A percentile compares a stretch with the other conserved stretches of the same genome.
phyloP scores from a whole-genome alignment of 2,113 vertebrate genomes.

The Anthoscopus minutus region DNA sequence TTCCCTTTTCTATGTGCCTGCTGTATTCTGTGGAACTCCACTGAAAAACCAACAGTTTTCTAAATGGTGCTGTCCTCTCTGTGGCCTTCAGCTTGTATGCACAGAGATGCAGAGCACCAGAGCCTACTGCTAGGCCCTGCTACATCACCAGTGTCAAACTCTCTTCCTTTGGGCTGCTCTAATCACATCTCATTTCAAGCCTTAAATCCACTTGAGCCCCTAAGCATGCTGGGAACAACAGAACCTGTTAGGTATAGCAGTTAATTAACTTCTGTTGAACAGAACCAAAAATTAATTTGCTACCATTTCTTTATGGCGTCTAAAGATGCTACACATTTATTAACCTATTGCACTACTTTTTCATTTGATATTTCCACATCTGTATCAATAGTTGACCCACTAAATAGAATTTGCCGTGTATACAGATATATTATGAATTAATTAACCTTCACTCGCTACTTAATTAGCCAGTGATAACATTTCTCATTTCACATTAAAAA shows the following conservation, averaged over 20 bases:
- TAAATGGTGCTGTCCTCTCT: neutral
- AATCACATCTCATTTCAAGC: neutral
- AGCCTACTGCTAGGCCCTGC: neutral
- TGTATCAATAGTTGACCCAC: neutral
- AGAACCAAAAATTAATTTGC: neutral
- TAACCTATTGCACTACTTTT: neutral
- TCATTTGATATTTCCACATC: slow-evolving; percentile 24
- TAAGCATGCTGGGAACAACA: neutral
- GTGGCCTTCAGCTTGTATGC: neutral
- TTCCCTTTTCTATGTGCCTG: accelerated
- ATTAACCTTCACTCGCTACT: neutral
- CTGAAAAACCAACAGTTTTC: neutral
- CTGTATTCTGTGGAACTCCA: neutral
- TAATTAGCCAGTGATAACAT: neutral
- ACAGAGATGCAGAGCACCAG: neutral
- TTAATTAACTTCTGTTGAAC: neutral
- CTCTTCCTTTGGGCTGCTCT: neutral
- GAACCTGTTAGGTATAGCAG: neutral
- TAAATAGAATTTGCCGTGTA: neutral
- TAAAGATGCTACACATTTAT: neutral
- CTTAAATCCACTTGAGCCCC: neutral
- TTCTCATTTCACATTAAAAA: neutral
- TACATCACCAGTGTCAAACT: neutral
- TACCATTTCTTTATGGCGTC: neutral
- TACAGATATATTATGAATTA: neutral